Percentiles rank a stretch among this genome's conserved stretches.
These are phyloP conservation scores for Dryadula phaetusa DNA, from an alignment of 2,888 invertebrate species.

Conservation along the genomic window DNA sequence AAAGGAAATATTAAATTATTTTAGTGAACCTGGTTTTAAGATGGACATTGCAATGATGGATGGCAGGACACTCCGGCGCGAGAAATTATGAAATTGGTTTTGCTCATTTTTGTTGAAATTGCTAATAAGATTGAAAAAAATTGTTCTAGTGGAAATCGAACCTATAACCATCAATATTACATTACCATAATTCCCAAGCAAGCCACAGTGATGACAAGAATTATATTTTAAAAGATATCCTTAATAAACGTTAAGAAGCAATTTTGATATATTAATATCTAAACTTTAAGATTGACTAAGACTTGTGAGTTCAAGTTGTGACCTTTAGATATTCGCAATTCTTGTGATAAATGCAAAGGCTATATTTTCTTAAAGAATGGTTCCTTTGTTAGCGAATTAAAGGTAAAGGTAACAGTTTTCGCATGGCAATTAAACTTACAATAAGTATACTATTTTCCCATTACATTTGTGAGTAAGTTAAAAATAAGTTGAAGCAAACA, in stretches of 20 bases:
- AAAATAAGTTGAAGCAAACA: not conserved
- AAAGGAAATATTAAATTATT: no score
- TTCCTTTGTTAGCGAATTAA: conserved; percentile 42
- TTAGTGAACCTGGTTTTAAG: no score
- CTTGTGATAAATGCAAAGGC: conserved; percentile 41
- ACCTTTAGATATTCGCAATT: conserved; percentile 42
- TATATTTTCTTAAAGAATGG: conserved; percentile 42
- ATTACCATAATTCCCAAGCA: no score
- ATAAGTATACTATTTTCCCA: conserved; percentile 31
- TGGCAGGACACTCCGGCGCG: no score
- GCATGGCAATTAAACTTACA: conserved; percentile 39
- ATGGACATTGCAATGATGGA: no score
- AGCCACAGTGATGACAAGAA: no score
- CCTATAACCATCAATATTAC: no score
- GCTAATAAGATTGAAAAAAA: no score
- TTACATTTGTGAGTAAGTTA: not conserved
- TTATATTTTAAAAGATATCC: no score
- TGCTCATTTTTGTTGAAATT: no score
- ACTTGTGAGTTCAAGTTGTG: conserved; percentile 41
- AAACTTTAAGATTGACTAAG: conserved; percentile 36
- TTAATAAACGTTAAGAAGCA: not conserved
- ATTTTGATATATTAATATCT: conserved; percentile 21
- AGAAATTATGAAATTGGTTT: no score
- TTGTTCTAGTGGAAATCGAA: no score
- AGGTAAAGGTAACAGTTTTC: conserved; percentile 41